These are phyloP conservation scores for Apocheima hispidaria DNA, from an alignment of 2,888 invertebrate genomes.

Conservation along the genomic window DNA sequence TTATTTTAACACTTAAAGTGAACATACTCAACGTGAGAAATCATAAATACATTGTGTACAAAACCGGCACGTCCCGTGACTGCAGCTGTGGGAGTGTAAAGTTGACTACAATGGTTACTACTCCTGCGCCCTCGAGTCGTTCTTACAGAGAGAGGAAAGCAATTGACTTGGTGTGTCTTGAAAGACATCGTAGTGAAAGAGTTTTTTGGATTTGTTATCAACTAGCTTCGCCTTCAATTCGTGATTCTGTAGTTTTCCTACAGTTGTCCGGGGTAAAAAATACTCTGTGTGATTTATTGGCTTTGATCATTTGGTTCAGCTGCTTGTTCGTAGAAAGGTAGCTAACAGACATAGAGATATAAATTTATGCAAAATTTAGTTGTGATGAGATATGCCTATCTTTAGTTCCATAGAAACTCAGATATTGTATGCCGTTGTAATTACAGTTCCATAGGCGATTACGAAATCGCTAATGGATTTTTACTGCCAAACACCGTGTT, in stretches of 20 bases:
- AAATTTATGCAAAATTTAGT: not conserved
- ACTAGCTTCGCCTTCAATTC: too few relatives aligned
- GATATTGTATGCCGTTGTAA: conserved; percentile 35
- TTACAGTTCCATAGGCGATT: conserved; percentile 44
- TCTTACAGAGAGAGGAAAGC: too few relatives aligned
- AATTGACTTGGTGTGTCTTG: too few relatives aligned
- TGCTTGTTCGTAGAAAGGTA: not conserved
- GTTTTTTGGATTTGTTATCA: too few relatives aligned
- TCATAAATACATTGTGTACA: conserved; percentile 61
- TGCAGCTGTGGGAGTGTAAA: conserved; percentile 53
- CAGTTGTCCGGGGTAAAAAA: too few relatives aligned
- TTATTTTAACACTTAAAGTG: conserved; percentile 24
- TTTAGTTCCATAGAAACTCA: too few relatives aligned
- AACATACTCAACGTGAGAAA: conserved; percentile 63
- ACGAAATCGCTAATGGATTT: conserved; percentile 43
- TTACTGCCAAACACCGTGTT: conserved; percentile 35
- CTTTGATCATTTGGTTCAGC: conserved; percentile 21
- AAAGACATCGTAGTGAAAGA: too few relatives aligned
- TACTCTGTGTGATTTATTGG: too few relatives aligned
- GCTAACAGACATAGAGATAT: not conserved
- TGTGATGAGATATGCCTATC: too few relatives aligned
- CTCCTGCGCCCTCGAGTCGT: too few relatives aligned
- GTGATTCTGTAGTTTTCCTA: too few relatives aligned
- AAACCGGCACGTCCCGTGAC: conserved; percentile 28
- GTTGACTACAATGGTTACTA: conserved; percentile 48